Percentiles rank a stretch among this genome's conserved stretches.
These are phyloP conservation scores for Cotesia congregata DNA, from an alignment of 2,888 invertebrate genomes.

Conservation along the genomic window DNA sequence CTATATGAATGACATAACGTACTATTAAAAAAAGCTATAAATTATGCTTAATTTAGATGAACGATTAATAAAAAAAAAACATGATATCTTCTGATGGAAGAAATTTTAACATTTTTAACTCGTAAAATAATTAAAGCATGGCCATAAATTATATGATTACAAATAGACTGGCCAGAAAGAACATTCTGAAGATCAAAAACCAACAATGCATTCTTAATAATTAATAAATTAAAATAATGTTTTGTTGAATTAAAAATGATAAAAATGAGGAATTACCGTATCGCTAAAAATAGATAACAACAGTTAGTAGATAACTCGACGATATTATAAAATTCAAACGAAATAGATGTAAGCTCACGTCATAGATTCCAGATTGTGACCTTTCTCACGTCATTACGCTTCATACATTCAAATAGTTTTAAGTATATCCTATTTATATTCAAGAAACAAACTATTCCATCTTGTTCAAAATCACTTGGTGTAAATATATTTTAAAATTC, in stretches of 20 bases:
- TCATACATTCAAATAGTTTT: conserved; percentile 84
- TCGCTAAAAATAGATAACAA: no score
- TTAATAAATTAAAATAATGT: not conserved
- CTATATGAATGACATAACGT: not conserved
- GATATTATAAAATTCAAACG: not conserved
- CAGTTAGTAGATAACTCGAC: not conserved
- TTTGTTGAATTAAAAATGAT: not conserved
- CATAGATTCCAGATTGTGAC: conserved; percentile 90
- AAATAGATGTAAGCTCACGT: conserved; percentile 75
- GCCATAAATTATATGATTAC: conserved; percentile 31
- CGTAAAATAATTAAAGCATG: conserved; percentile 52
- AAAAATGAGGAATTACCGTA: not conserved
- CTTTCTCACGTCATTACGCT: conserved; percentile 93
- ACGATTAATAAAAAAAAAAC: conserved; percentile 32
- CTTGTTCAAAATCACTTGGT: conserved; percentile 88
- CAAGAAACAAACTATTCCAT: conserved; percentile 87
- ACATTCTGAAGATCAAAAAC: no score
- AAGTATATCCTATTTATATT: conserved; percentile 88
- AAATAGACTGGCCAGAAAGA: not conserved
- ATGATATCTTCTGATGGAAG: conserved; percentile 41
- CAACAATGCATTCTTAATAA: no score
- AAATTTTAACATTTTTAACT: conserved; percentile 48
- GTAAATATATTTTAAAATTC: conserved; percentile 94
- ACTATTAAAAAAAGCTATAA: not conserved
- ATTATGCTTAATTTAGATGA: conserved; percentile 9